Conservation (phyloP, 1,140 invertebrate genomes). For the Aricia agestis region DNA sequence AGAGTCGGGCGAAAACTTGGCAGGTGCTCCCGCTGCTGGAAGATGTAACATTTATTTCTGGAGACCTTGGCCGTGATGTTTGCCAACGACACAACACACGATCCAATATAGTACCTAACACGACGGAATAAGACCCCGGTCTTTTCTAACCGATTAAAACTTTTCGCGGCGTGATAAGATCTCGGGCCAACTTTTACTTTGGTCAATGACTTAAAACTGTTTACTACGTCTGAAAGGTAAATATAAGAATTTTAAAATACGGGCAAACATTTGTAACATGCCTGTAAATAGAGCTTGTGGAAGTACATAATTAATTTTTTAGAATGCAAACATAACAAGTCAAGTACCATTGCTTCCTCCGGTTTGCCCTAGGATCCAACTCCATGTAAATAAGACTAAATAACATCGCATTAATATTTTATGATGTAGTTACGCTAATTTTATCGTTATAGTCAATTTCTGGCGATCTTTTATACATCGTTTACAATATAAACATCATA, state of each 20-base stretch:
- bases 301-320: too few species aligned
- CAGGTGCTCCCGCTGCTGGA: constrained; percentile 49
- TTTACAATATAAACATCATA: too few species aligned
- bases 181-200: neutral
- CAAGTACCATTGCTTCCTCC: too few species aligned
- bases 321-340: too few species aligned
- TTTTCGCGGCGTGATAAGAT: neutral
- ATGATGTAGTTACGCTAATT: too few species aligned
- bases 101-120: constrained; percentile 27
- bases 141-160: neutral
- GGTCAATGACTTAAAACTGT: constrained; percentile 7
- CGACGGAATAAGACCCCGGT: constrained; percentile 16
- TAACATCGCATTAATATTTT: too few species aligned
- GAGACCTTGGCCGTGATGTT: constrained; percentile 48
- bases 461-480: too few species aligned
- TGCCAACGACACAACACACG: constrained; percentile 20
- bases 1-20: constrained; percentile 51
- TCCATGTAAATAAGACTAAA: too few species aligned
- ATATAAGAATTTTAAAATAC: too few species aligned
- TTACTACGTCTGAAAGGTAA: neutral
- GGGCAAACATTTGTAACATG: neutral
- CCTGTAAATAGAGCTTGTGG: too few species aligned
- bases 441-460: too few species aligned
- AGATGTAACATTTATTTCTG: constrained; percentile 70
- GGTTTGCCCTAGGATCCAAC: too few species aligned